A percentile compares a stretch with the other conserved stretches of the same genome.
phyloP scores from a whole-genome alignment of 92 coral and sea anemone genomes.

The Siderastrea siderea region DNA sequence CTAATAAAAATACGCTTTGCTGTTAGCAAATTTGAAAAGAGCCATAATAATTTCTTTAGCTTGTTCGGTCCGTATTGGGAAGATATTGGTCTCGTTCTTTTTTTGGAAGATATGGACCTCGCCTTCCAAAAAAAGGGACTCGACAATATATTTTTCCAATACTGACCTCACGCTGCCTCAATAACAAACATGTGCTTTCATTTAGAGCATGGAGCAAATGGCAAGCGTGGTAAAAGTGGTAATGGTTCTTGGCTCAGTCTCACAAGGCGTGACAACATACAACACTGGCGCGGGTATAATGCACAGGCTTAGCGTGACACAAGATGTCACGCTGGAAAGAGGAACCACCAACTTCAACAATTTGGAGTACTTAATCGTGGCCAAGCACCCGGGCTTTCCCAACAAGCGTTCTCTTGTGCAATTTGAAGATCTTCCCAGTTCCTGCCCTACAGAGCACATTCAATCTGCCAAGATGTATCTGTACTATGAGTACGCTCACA shows the following conservation, averaged over 20 bases:
- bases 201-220: background rate
- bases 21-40: too few relatives aligned
- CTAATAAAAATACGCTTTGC: too few relatives aligned
- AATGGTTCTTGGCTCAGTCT: background rate
- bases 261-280: background rate
- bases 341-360: constrained; percentile 49
- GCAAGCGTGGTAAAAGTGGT: background rate
- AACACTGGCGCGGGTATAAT: constrained; percentile 2
- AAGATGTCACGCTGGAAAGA: constrained; percentile 48
- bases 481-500: constrained; percentile 61
- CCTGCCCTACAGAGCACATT: constrained; percentile 42
- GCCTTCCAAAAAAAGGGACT: background rate
- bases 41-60: too few relatives aligned
- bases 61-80: too few relatives aligned
- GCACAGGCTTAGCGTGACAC: background rate
- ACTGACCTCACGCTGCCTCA: background rate
- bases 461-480: constrained; percentile 73
- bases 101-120: background rate
- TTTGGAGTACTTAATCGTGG: constrained; percentile 63
- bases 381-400: constrained; percentile 70
- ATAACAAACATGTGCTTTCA: background rate
- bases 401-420: constrained; percentile 63
- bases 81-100: too few relatives aligned
- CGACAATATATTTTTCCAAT: background rate
- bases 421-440: constrained; percentile 65